Conservation (phyloP, 2,113 vertebrate species). For the Arvicanthis niloticus region DNA sequence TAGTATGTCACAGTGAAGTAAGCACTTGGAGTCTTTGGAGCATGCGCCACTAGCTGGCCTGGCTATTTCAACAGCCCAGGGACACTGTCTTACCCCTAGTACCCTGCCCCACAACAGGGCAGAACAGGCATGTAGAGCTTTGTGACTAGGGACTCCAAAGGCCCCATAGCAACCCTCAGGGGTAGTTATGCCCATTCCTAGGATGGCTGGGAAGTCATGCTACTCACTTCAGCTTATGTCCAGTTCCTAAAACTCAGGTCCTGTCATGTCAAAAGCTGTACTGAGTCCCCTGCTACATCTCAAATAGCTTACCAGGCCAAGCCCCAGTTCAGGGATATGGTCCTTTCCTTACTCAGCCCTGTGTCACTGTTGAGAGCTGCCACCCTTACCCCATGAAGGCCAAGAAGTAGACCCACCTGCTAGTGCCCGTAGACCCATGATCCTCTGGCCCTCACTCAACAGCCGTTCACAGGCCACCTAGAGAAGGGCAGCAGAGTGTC, state of each 20-base stretch:
- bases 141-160: slow-evolving; percentile 60
- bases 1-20: not conserved
- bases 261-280: not conserved
- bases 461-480: slow-evolving; percentile 93
- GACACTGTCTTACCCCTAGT: not conserved
- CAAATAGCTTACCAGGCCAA: not conserved
- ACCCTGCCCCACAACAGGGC: not conserved
- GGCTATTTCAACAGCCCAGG: accelerated
- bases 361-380: accelerated
- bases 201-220: not conserved
- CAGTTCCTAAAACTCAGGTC: not conserved
- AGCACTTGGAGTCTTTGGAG: too few relatives aligned
- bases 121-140: not conserved
- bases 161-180: slow-evolving; percentile 49
- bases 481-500: accelerated
- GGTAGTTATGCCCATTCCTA: not conserved
- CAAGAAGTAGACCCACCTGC: slow-evolving; percentile 86
- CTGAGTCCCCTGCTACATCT: not conserved
- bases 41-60: not conserved
- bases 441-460: slow-evolving; percentile 83
- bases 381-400: accelerated
- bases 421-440: slow-evolving; percentile 90
- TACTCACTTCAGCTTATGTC: not conserved
- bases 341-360: not conserved
- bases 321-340: not conserved